Conservation (phyloP, 2,888 invertebrate species). For the Girardia tigrina region DNA sequence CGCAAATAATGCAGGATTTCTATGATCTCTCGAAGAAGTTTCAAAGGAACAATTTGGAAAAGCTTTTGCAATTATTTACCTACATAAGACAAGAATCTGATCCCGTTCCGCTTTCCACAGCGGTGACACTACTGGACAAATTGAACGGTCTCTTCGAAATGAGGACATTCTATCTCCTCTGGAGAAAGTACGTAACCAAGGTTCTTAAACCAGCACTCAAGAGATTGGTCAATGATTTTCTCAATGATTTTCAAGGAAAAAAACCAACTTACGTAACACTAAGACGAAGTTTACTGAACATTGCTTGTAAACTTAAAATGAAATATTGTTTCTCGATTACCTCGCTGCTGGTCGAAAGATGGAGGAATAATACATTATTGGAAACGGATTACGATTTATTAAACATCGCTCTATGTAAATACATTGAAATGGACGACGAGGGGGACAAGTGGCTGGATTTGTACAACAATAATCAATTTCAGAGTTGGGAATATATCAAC, state of each 20-base stretch:
- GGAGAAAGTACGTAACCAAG: not conserved
- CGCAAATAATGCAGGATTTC: not conserved
- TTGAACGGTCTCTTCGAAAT: not conserved
- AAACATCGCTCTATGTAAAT: not conserved
- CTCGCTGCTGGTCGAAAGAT: not conserved
- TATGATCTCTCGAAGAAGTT: not conserved
- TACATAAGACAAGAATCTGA: not conserved
- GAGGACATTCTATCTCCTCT: not conserved
- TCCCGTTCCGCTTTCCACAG: not conserved
- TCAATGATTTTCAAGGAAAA: not conserved
- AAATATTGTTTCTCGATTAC: not conserved
- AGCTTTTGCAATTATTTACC: not conserved
- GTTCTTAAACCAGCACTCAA: not conserved
- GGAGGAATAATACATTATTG: not conserved
- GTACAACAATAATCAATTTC: not conserved
- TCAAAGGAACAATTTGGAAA: not conserved
- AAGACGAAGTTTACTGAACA: not conserved
- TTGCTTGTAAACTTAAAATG: not conserved
- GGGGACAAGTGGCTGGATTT: not conserved
- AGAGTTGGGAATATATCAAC: slow-evolving; percentile 4
- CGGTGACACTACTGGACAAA: not conserved
- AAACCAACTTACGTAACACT: not conserved
- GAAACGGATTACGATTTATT: not conserved
- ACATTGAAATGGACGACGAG: not conserved
- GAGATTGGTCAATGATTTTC: not conserved